Base-by-base conservation (phyloP, 2,888 invertebrate genomes). In the Neuroscelio doddi region DNA sequence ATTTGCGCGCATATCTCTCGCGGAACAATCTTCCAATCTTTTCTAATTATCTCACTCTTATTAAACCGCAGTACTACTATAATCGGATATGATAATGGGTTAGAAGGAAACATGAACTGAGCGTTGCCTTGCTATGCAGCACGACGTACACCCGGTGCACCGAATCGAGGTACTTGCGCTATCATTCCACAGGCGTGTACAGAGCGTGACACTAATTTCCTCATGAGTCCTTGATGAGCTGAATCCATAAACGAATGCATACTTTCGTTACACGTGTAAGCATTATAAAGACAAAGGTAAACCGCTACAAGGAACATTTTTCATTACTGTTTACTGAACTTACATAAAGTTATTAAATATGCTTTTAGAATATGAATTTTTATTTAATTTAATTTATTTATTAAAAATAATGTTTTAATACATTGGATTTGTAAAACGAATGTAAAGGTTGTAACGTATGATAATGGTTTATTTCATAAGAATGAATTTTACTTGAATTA, bases 41-140 rank as follows among this genome's bases (percentile, higher is more conserved):
- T 74, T 72, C 69, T 76, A 76, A 76, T 76, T 76, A 75, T 76
- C 76, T 76, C 69, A 65, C 71, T 71, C 68, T 68, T 64, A 38
- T 56, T 51, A 59, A 56, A 68, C 61, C 66, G 68, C 61, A 21
- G 21, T 17, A 63, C 56, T 47, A 61, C 70, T 67, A 68, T 69
- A 74, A 73, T 74, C 71, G 72, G 70, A 70, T 77, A 74, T 77
- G 75, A 71, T 75, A 76, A 76, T 77, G 67, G 44, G 16, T 17
- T 38, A 34, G 10, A 38, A 39, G 38, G 56, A 68, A 64, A 52
- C 62, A 58, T 45, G 52, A 55, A 47, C 62, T 34, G 29, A 52
- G 58, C 50, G 29, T 46, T 32, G 53, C 16, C 57, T 68, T 50
- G 52, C 52, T 53, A 29, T 46, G 51, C 59, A 65, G 38, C 34